Conservation (phyloP, 2,797 vertebrate genomes). For the Bradypodion ventrale region DNA sequence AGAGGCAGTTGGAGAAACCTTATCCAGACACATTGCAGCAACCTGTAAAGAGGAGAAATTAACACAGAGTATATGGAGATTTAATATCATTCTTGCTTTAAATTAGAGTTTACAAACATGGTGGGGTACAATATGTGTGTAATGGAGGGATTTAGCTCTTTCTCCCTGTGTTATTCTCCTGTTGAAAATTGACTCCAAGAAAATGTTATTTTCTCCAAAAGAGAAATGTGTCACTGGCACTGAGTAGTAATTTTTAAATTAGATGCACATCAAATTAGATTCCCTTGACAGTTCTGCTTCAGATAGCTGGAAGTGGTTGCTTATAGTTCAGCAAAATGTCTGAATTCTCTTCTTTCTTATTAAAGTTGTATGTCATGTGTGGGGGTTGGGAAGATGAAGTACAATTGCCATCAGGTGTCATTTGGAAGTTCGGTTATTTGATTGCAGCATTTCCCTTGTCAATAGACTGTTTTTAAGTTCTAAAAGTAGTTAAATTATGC, state of each 20-base stretch:
- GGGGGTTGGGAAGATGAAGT: neutral
- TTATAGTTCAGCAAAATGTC: neutral
- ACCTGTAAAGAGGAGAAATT: neutral
- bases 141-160: too few species aligned
- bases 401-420: neutral
- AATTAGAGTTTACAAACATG: too few species aligned
- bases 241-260: neutral
- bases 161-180: too few species aligned
- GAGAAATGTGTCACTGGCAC: neutral
- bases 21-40: neutral
- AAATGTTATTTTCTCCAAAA: neutral
- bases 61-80: neutral
- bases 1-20: too few species aligned
- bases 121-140: too few species aligned
- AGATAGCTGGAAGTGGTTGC: neutral
- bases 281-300: neutral
- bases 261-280: neutral
- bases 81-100: neutral
- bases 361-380: constrained; percentile 1
- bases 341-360: neutral
- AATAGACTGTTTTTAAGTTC: constrained; percentile 13
- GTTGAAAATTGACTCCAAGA: neutral
- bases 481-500: neutral
- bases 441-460: constrained; percentile 35
- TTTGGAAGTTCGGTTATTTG: constrained; percentile 33